A percentile compares a stretch with the other conserved stretches of the same genome.
phyloP scores from a whole-genome alignment of 2,888 invertebrate genomes.

The Podotricha telesiphe region DNA sequence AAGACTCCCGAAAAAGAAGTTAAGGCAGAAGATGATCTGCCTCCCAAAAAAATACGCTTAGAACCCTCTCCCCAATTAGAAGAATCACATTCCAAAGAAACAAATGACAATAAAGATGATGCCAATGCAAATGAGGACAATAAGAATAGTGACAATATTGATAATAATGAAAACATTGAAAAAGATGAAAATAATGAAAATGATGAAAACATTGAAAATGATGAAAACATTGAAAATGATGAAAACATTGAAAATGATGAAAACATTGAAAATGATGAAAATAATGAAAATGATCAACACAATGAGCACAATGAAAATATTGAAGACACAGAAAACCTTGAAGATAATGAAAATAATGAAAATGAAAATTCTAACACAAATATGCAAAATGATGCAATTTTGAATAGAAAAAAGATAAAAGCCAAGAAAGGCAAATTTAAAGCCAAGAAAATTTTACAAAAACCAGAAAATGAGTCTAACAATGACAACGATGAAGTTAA shows the following conservation, averaged over 20 bases:
- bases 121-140: conserved; percentile 56
- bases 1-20: conserved; percentile 63
- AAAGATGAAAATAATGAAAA: background rate
- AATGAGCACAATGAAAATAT: background rate
- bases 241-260: conserved; percentile 8
- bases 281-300: background rate
- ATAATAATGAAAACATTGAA: conserved; percentile 6
- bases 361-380: conserved; percentile 51
- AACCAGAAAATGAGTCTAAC: conserved; percentile 52
- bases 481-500: conserved; percentile 56
- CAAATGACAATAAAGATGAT: conserved; percentile 56
- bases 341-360: conserved; percentile 40
- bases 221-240: background rate
- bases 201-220: conserved; percentile 5
- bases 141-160: conserved; percentile 17
- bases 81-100: conserved; percentile 73
- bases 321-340: conserved; percentile 5
- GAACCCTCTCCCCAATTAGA: conserved; percentile 71
- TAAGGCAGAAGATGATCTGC: conserved; percentile 68
- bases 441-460: conserved; percentile 61
- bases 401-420: conserved; percentile 73
- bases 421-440: conserved; percentile 74
- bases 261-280: background rate
- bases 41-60: conserved; percentile 73
- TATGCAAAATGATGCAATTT: conserved; percentile 54